Evolutionary conservation across 2,113 vertebrate genomes (phyloP).

Genomic region (Turnix velox): DNA sequence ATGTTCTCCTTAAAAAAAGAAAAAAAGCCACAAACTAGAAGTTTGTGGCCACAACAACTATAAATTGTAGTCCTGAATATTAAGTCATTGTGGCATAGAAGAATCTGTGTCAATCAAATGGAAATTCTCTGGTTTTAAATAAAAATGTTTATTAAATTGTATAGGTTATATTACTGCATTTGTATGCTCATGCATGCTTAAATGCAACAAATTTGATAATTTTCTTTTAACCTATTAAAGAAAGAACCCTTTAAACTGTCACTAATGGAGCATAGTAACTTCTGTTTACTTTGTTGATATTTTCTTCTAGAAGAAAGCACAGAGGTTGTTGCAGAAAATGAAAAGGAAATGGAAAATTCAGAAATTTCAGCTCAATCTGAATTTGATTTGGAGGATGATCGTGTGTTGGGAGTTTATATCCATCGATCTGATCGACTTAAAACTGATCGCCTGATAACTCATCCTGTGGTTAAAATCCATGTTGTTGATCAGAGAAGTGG

Average conservation of each 20-base stretch:
- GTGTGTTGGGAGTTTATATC: conserved; percentile 88
- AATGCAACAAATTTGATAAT: not conserved
- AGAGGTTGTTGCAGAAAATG: conserved; percentile 33
- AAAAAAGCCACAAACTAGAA: not conserved
- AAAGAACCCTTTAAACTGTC: not conserved
- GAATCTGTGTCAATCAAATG: not conserved
- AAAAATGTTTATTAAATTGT: not conserved
- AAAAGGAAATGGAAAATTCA: conserved; percentile 56
- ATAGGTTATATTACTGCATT: not conserved
- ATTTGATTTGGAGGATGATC: conserved; percentile 75
- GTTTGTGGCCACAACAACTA: no score
- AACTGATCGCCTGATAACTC: conserved; percentile 84
- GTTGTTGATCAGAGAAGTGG: conserved; percentile 86
- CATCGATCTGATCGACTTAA: conserved; percentile 89
- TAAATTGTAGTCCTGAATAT: not conserved
- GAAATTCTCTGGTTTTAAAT: not conserved
- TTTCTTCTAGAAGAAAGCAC: conserved; percentile 65
- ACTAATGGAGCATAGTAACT: not conserved
- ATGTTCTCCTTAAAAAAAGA: not conserved
- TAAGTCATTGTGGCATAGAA: not conserved
- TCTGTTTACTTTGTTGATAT: not conserved
- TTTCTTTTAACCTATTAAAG: not conserved
- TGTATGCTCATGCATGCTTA: not conserved
- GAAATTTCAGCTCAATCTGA: conserved; percentile 62
- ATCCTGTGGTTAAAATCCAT: conserved; percentile 94